These are phyloP conservation scores for Drosophila kikkawai DNA, from an alignment of 1,140 invertebrate species.

Conservation along the genomic window DNA sequence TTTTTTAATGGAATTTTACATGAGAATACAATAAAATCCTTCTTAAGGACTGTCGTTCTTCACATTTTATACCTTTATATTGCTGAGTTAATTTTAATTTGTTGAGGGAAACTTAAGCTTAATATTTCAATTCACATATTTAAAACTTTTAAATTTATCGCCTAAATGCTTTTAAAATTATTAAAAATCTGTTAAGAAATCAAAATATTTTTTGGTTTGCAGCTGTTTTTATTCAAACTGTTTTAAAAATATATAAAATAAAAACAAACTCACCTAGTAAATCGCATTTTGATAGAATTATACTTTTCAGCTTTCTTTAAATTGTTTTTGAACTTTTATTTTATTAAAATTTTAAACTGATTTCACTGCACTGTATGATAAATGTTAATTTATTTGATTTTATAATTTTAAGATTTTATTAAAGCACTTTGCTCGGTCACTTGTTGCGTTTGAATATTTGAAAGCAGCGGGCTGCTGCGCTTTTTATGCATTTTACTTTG, in stretches of 20 bases:
- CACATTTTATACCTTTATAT: not conserved
- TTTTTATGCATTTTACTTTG: constrained; percentile 52
- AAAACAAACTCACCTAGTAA: constrained; percentile 60
- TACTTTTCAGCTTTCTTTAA: not conserved
- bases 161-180: not conserved
- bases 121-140: not conserved
- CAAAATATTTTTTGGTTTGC: not conserved
- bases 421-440: constrained; percentile 33
- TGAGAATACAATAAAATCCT: not conserved
- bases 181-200: not conserved
- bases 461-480: constrained; percentile 30
- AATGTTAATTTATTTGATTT: not conserved
- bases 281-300: constrained; percentile 57
- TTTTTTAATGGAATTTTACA: constrained; percentile 1
- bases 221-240: not conserved
- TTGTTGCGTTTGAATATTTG: constrained; percentile 53
- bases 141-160: too few species aligned
- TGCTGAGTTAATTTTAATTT: not conserved
- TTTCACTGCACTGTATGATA: not conserved
- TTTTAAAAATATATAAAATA: not conserved
- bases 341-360: not conserved
- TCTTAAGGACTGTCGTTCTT: not conserved
- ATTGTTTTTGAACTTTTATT: too few species aligned
- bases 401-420: not conserved
- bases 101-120: too few species aligned